A percentile compares a stretch with the other conserved stretches of the same genome.
Evolutionary conservation across 2,888 invertebrate genomes (phyloP).

Genomic region (Ommatoiulus sabulosus): DNA sequence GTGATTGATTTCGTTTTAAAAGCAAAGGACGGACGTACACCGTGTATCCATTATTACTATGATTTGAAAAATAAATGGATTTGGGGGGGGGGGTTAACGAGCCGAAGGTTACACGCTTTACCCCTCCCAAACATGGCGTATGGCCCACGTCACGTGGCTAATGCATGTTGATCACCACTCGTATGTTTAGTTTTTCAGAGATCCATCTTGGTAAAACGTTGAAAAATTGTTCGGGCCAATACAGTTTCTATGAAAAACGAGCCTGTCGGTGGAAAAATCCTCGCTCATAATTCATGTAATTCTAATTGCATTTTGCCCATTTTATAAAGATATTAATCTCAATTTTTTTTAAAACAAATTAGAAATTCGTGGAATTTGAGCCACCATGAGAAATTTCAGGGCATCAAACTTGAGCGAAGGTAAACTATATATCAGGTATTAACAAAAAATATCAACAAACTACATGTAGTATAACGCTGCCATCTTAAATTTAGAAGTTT

Average conservation of each 20-base stretch:
- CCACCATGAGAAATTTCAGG: background rate
- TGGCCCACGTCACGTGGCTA: background rate
- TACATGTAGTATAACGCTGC: too few species aligned
- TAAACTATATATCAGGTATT: too few species aligned
- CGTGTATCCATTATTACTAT: background rate
- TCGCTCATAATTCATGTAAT: background rate
- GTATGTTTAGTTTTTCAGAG: background rate
- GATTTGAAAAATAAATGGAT: slow-evolving; percentile 7
- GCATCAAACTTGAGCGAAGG: too few species aligned
- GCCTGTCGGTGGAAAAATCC: background rate
- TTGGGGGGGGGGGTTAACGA: background rate
- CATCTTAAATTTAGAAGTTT: too few species aligned
- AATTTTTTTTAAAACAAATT: background rate
- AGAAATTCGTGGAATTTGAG: background rate
- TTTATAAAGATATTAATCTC: too few species aligned
- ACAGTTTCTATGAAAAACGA: slow-evolving; percentile 13
- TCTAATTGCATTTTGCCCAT: slow-evolving; percentile 8
- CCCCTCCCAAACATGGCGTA: background rate
- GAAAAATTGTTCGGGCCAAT: slow-evolving; percentile 25
- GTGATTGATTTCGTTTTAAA: slow-evolving; percentile 39
- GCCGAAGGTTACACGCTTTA: background rate
- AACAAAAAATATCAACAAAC: too few species aligned
- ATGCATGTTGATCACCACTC: background rate
- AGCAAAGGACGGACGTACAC: background rate
- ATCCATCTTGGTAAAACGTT: background rate